Percentiles rank a stretch among this genome's conserved stretches.
Evolutionary conservation across 1,140 invertebrate species (phyloP).

Genomic region (Ips nitidus): DNA sequence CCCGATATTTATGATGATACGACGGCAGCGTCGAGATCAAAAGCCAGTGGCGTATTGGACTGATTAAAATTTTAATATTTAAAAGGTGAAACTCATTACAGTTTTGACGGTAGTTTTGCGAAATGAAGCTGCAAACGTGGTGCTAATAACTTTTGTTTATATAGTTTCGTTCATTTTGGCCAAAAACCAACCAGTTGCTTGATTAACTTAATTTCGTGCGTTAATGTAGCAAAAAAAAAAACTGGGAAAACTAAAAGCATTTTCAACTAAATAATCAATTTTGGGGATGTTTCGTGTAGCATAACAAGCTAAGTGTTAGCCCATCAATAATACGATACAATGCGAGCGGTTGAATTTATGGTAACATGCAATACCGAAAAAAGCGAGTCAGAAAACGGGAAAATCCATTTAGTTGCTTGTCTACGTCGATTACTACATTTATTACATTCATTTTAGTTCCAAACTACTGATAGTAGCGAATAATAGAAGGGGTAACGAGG

Average conservation of each 20-base stretch:
- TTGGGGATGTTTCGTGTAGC: neutral
- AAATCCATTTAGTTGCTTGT: neutral
- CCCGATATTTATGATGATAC: slow-evolving; percentile 15
- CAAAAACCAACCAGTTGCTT: neutral
- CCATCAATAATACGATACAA: slow-evolving; percentile 32
- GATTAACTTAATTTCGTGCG: neutral
- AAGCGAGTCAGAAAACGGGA: slow-evolving; percentile 2
- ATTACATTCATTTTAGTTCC: too few relatives aligned
- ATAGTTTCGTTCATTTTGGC: neutral
- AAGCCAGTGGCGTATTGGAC: slow-evolving; percentile 30
- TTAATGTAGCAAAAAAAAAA: too few relatives aligned
- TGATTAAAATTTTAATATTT: slow-evolving; percentile 35
- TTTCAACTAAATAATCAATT: slow-evolving; percentile 11
- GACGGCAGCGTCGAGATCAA: slow-evolving; percentile 25
- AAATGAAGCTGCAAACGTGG: slow-evolving; percentile 18
- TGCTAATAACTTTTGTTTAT: slow-evolving; percentile 34
- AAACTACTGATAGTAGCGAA: too few relatives aligned
- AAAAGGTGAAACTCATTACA: slow-evolving; percentile 36
- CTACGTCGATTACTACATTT: too few relatives aligned
- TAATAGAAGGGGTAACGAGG: too few relatives aligned
- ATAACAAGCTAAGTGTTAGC: slow-evolving; percentile 30
- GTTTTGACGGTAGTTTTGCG: slow-evolving; percentile 30
- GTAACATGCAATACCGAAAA: neutral
- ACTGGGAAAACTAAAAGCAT: too few relatives aligned
- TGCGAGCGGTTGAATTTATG: slow-evolving; percentile 27